These are phyloP conservation scores for Matsumyia berberina DNA, from an alignment of 2,888 invertebrate genomes.

Conservation along the genomic window DNA sequence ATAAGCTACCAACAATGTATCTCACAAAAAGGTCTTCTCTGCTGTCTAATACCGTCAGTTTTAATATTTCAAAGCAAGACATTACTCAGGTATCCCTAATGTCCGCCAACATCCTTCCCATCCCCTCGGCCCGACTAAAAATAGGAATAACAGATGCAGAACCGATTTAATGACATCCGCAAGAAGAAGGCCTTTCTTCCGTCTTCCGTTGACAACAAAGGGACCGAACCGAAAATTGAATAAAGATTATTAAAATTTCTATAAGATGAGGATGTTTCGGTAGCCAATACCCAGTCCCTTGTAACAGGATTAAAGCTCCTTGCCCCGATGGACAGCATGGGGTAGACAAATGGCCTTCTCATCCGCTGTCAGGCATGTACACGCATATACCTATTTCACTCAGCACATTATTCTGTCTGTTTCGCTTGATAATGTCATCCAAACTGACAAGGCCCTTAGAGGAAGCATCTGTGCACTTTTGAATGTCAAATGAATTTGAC, in stretches of 20 bases:
- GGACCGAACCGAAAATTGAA: slow-evolving; percentile 45
- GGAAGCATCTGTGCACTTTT: slow-evolving; percentile 5
- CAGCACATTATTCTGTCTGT: not conserved
- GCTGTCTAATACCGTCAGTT: slow-evolving; percentile 16
- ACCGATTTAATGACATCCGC: slow-evolving; percentile 42
- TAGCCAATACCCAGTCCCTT: not conserved
- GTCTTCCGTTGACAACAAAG: slow-evolving; percentile 24
- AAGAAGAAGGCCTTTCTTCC: slow-evolving; percentile 23
- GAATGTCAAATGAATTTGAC: slow-evolving; percentile 54
- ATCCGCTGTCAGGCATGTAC: slow-evolving; percentile 2
- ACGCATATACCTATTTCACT: slow-evolving; percentile 1
- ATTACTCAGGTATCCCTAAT: slow-evolving; percentile 23
- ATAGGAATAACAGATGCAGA: slow-evolving; percentile 53
- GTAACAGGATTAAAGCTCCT: slow-evolving; percentile 12
- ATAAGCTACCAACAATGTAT: not conserved
- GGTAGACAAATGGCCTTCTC: not conserved
- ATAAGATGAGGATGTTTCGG: not conserved
- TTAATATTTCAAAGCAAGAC: slow-evolving; percentile 44
- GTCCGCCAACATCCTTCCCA: not conserved
- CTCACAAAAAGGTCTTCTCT: slow-evolving; percentile 27
- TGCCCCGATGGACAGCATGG: too few species aligned
- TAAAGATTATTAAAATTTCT: slow-evolving; percentile 48
- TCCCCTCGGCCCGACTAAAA: not conserved
- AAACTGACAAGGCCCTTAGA: not conserved
- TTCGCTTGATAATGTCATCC: slow-evolving; percentile 5